Evolutionary conservation across 2,888 invertebrate genomes (phyloP), one percentile per base, ranked within the genome.

Genomic region (Yponomeuta evonymella): DNA sequence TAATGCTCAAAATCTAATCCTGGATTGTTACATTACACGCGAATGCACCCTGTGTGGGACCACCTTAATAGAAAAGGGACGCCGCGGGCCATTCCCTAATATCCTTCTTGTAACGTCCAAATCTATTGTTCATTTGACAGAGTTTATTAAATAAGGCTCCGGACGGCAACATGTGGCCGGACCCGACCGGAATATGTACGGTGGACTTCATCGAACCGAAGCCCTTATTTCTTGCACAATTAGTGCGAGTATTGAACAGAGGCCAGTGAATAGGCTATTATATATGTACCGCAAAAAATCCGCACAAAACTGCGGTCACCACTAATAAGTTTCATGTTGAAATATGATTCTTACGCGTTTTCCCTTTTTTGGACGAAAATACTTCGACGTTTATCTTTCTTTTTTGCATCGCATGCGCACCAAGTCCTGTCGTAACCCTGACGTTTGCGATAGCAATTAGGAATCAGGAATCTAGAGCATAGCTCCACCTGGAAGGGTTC

Each of bases 51-150:
- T 43, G 43, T 43, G 43, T 43, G 43, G 43, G 43, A 43, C 43
- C 43, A 43, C 43, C 43, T 43, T 43, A 58, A 58, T 58, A 58
- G 2, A 1, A 15, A 15, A 58, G 51, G 51, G 12, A n/a, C 10
- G 10, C 64, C 64, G 23, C 64, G 29, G 67, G 67, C 48, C 51
- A 51, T 23, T 43, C 68, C 68, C 68, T 74, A 67, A 67, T 67
- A 73, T 72, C 63, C 72, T 73, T 73, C 72, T 81, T 81, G 77
- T 77, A 76, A 72, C 73, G 72, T 80, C 80, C 80, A 78, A 86
- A 86, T 83, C 83, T 83, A 84, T 86, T 86, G 86, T 86, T 86
- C 85, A 85, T 87, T 84, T 83, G 86, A 84, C 84, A 83, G 76
- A 81, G 79, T 77, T 79, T 78, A 79, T 79, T 78, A 77, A 79